Evolutionary conservation across 2,888 invertebrate species (phyloP).

Genomic region (Drosophila quasianomalipes): DNA sequence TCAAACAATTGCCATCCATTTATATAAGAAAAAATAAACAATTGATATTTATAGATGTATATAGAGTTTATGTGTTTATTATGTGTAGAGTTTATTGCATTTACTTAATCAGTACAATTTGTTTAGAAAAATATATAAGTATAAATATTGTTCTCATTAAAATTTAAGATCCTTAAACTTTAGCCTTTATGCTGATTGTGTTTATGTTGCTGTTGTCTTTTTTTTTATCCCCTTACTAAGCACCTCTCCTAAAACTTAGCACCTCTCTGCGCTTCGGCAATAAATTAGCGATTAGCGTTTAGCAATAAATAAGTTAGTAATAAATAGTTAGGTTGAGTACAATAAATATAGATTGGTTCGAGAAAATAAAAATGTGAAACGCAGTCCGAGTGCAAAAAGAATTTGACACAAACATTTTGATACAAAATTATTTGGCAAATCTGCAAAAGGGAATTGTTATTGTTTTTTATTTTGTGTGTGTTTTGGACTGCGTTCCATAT

Average conservation of each 20-base stretch:
- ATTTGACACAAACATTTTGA: conserved; percentile 82
- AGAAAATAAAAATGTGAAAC: conserved; percentile 34
- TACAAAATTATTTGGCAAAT: conserved; percentile 83
- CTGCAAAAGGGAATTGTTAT: conserved; percentile 32
- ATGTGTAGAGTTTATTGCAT: conserved; percentile 73
- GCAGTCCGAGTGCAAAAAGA: conserved; percentile 54
- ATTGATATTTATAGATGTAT: conserved; percentile 50
- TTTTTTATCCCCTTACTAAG: conserved; percentile 36
- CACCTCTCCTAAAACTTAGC: conserved; percentile 64
- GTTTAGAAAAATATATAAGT: conserved; percentile 70
- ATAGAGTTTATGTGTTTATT: conserved; percentile 60
- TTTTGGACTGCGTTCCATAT: conserved; percentile 19
- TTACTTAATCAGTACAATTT: conserved; percentile 84
- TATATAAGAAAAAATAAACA: neutral
- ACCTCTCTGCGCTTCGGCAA: conserved; percentile 64
- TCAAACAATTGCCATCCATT: neutral
- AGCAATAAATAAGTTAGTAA: conserved; percentile 63
- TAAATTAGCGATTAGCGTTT: conserved; percentile 44
- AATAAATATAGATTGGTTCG: conserved; percentile 56
- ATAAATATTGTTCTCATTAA: conserved; percentile 32
- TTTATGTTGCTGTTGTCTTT: conserved; percentile 21
- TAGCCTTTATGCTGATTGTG: conserved; percentile 42
- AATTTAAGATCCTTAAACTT: conserved; percentile 45
- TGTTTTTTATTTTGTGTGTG: neutral
- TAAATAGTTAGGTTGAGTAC: conserved; percentile 47